Evolutionary conservation across 1,140 invertebrate genomes (phyloP), one percentile per base, ranked within the genome.

Genomic region (Andrena cerasifolii): DNA sequence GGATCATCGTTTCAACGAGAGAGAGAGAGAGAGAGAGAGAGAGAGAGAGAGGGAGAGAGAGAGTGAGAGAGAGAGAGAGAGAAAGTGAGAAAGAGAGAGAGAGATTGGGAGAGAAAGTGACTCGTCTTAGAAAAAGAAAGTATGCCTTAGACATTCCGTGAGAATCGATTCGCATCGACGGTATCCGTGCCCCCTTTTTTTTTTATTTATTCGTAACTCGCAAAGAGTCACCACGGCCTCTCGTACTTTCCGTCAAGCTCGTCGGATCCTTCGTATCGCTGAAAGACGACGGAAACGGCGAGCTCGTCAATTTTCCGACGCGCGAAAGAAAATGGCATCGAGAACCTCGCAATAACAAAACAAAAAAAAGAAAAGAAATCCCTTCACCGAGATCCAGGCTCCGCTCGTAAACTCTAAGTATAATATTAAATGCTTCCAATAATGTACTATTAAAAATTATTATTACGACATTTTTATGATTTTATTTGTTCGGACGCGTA

Each of bases 401-500:
- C 82, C 31, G 56, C 76, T 66, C 47, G 56, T 86, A 79, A 73
- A 78, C 51, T 70, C 74, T 83, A 88, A 83, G 67, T 87, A 89
- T 88, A 83, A 86, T 89, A 91, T 91, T 90, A 91, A 90, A 92
- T 91, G 90, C 91, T 92, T 93, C 91, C 90, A 91, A 90, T 89
- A 91, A 80, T 90, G 87, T 92, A 91, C 83, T 86, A 91, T 88
- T 88, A 82, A 80, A 83, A 82, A 76, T 78, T 62, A 79, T 78
- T 86, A 87, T 79, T 83, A 89, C 72, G 78, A 85, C 78, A 87
- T 92, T 89, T 91, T 80, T 92, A 92, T 92, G 84, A 91, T 91
- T 92, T 91, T 87, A 87, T 91, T 91, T 75, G 83, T 90, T 90
- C 84, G 74, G 83, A 86, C 76, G 80, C 84, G 84, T 89, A 88